A percentile compares a stretch with the other conserved stretches of the same genome.
Evolutionary conservation across 2,888 invertebrate species (phyloP).

Genomic region (Agrilus biguttatus): DNA sequence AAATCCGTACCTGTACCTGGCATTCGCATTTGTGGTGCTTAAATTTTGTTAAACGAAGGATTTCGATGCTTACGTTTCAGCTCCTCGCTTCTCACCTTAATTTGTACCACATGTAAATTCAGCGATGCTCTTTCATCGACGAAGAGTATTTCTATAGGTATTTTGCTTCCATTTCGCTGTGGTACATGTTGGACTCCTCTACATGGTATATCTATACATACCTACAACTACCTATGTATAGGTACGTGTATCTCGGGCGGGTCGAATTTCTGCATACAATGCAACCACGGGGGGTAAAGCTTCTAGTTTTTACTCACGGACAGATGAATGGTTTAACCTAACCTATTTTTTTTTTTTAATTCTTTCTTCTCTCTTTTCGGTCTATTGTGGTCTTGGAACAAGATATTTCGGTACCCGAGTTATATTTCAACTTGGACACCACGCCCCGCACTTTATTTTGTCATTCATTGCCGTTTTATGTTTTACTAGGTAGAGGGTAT

Average conservation of each 20-base stretch:
- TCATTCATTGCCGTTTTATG: conserved; percentile 24
- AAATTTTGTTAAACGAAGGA: conserved; percentile 17
- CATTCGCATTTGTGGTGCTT: conserved; percentile 15
- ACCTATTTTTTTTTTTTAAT: conserved; percentile 23
- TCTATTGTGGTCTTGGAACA: conserved; percentile 27
- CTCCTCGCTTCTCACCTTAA: too few relatives aligned
- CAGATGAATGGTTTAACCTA: conserved; percentile 27
- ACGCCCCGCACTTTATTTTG: conserved; percentile 28
- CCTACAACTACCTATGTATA: too few relatives aligned
- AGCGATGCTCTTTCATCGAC: too few relatives aligned
- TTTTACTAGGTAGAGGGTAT: too few relatives aligned
- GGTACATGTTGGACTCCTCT: conserved; percentile 8
- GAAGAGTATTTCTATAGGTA: background rate
- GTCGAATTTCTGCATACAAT: conserved; percentile 22
- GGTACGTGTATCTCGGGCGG: conserved; percentile 1
- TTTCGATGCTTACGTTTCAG: background rate
- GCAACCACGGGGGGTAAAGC: conserved; percentile 27
- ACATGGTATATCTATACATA: too few relatives aligned
- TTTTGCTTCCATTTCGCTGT: conserved; percentile 11
- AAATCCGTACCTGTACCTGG: conserved; percentile 19
- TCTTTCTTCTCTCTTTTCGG: conserved; percentile 9
- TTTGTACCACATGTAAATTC: too few relatives aligned
- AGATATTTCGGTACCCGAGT: conserved; percentile 30
- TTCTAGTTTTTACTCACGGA: conserved; percentile 31
- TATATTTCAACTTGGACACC: conserved; percentile 29